These are phyloP conservation scores for Columba janthina DNA, from an alignment of 2,113 vertebrate genomes.

Conservation along the genomic window DNA sequence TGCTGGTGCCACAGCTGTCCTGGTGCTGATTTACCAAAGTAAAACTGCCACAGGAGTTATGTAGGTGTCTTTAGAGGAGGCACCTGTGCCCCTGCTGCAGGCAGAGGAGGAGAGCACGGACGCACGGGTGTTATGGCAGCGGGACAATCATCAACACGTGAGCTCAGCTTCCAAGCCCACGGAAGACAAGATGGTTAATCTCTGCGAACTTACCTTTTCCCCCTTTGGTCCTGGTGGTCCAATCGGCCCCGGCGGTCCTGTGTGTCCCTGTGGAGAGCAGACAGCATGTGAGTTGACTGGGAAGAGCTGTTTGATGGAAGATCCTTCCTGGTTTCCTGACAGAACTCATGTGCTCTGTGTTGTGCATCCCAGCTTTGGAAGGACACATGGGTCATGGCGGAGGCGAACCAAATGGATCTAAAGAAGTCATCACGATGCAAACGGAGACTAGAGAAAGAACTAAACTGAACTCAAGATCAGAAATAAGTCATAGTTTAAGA, in stretches of 20 bases:
- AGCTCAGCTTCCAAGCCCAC: neutral
- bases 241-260: slow-evolving; percentile 84
- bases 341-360: neutral
- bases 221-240: slow-evolving; percentile 92
- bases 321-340: neutral
- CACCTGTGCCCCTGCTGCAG: neutral
- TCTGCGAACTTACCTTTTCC: slow-evolving; percentile 84
- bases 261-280: slow-evolving; percentile 84
- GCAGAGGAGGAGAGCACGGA: neutral
- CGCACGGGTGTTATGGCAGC: rapidly evolving
- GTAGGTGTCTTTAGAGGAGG: neutral
- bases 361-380: neutral
- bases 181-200: neutral
- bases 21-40: neutral
- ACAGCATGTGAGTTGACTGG: neutral
- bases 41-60: neutral
- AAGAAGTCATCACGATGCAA: neutral
- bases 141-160: rapidly evolving
- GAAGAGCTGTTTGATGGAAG: neutral
- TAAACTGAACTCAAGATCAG: neutral
- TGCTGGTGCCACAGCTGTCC: neutral
- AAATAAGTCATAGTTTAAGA: neutral
- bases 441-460: neutral
- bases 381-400: neutral
- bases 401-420: neutral